A percentile compares a stretch with the other conserved stretches of the same genome.
These are phyloP conservation scores for Rhaphigaster nebulosa DNA, from an alignment of 2,888 invertebrate species.

Conservation along the genomic window DNA sequence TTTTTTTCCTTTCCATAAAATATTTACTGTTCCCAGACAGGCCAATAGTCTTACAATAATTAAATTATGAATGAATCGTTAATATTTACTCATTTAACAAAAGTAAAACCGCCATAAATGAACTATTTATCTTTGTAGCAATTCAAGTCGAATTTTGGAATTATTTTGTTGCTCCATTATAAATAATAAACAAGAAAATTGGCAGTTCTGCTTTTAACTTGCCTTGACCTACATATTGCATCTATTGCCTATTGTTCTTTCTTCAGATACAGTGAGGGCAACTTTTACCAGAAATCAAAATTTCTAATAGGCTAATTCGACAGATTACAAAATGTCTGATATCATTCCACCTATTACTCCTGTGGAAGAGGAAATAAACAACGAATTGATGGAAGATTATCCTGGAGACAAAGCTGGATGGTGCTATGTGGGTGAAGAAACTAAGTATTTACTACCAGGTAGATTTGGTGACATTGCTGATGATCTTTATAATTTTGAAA, in stretches of 20 bases:
- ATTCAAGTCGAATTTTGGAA: not conserved
- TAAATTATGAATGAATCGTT: slow-evolving; percentile 1
- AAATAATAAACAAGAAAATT: slow-evolving; percentile 27
- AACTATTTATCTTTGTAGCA: not conserved
- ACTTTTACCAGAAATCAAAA: not conserved
- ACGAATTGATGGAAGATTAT: slow-evolving; percentile 74
- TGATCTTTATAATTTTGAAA: slow-evolving; percentile 79
- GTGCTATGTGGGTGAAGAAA: slow-evolving; percentile 78
- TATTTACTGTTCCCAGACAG: not conserved
- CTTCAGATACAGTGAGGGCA: not conserved
- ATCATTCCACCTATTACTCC: not conserved
- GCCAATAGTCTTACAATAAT: not conserved
- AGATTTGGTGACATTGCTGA: slow-evolving; percentile 77
- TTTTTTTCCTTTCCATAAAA: slow-evolving; percentile 11
- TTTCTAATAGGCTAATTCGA: not conserved
- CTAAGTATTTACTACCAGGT: slow-evolving; percentile 81
- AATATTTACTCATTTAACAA: not conserved
- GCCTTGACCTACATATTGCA: not conserved
- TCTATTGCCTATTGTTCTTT: not conserved
- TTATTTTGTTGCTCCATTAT: not conserved
- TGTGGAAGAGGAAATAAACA: slow-evolving; percentile 60
- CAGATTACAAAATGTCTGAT: not conserved
- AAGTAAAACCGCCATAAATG: not conserved
- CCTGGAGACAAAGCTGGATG: slow-evolving; percentile 73
- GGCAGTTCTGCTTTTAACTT: not conserved